phyloP scores from a whole-genome alignment of 2,797 vertebrate genomes.

The Hafferia zeledoni region DNA sequence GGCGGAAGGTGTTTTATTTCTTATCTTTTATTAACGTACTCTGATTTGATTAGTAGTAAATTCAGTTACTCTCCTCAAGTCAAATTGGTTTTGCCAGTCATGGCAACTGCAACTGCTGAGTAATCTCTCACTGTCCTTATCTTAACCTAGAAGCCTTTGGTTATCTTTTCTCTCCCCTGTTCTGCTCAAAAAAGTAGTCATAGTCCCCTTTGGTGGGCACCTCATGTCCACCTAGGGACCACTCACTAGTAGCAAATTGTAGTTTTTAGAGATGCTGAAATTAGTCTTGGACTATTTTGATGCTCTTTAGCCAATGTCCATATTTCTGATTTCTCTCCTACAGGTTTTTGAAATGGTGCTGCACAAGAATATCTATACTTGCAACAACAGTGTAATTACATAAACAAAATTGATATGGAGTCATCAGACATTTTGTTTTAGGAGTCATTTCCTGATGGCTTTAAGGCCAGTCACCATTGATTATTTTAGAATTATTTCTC shows the following conservation, averaged over 20 bases:
- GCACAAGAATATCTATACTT: not conserved
- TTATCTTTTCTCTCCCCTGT: not conserved
- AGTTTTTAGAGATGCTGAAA: not conserved
- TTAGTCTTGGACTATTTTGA: not conserved
- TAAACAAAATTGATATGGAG: not conserved
- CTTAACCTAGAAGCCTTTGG: not conserved
- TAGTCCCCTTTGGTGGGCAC: not conserved
- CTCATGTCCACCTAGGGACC: not conserved
- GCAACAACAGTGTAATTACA: not conserved
- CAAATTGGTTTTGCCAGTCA: not conserved
- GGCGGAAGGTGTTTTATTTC: not conserved
- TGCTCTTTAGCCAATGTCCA: not conserved
- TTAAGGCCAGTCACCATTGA: not conserved
- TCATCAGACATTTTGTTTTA: not conserved
- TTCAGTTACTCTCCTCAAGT: not conserved
- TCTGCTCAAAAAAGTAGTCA: not conserved
- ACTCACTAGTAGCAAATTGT: accelerated
- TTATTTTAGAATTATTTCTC: not conserved
- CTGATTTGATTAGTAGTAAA: not conserved
- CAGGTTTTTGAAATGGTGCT: not conserved
- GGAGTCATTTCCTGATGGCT: not conserved
- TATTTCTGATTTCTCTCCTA: not conserved
- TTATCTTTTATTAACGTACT: not conserved
- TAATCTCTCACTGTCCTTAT: not conserved
- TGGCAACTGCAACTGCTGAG: not conserved